A percentile compares a stretch with the other conserved stretches of the same genome.
Conservation (phyloP, 2,888 invertebrate genomes). For the Cryptocheilus praepositus region DNA sequence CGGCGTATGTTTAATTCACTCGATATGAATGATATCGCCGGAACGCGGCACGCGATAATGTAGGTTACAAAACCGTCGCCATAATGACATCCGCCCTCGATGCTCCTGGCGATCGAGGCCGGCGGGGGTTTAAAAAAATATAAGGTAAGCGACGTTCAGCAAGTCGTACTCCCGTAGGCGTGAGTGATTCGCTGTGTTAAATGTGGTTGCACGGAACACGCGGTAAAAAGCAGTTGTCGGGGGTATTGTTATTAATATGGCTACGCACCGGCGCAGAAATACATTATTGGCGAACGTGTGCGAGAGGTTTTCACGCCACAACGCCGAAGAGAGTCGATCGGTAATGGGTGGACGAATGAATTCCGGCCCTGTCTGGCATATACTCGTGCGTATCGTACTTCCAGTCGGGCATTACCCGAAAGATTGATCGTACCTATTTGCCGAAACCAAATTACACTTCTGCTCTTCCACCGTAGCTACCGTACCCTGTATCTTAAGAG, state of each 20-base stretch:
- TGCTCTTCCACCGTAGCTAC: conserved; percentile 23
- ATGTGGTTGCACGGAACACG: conserved; percentile 45
- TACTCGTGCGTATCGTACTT: conserved; percentile 50
- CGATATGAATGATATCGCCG: too few species aligned
- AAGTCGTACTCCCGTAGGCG: too few species aligned
- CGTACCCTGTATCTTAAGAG: conserved; percentile 39
- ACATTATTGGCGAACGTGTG: conserved; percentile 46
- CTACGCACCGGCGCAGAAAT: conserved; percentile 43
- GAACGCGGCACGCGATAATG: not conserved
- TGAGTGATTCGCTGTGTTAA: not conserved
- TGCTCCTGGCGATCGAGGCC: too few species aligned
- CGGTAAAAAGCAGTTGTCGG: conserved; percentile 55
- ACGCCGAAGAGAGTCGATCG: not conserved
- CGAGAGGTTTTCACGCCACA: conserved; percentile 6
- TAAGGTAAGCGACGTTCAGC: too few species aligned
- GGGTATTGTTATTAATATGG: conserved; percentile 56
- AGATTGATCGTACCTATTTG: conserved; percentile 58
- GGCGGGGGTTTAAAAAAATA: too few species aligned
- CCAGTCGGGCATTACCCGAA: conserved; percentile 47
- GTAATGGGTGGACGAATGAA: not conserved
- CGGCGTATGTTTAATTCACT: too few species aligned
- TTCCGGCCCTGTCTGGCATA: conserved; percentile 23
- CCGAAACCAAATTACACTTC: conserved; percentile 57
- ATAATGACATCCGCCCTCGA: too few species aligned
- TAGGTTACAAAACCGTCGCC: too few species aligned